These are phyloP conservation scores for Epinotia brunnichana DNA, from an alignment of 2,888 invertebrate genomes.

Conservation along the genomic window DNA sequence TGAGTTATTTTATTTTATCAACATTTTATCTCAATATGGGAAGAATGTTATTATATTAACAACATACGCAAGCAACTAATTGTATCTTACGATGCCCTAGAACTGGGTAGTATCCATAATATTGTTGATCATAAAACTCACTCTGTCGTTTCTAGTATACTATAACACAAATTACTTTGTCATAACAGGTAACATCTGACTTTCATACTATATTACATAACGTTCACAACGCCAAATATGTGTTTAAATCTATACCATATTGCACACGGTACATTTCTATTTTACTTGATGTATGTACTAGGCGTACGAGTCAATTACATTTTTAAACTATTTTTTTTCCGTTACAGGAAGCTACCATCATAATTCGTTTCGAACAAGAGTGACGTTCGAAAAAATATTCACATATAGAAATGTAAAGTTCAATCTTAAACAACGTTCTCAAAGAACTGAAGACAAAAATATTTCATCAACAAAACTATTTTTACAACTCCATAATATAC, in stretches of 20 bases:
- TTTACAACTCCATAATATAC: slow-evolving; percentile 75
- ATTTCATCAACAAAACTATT: slow-evolving; percentile 65
- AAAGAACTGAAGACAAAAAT: slow-evolving; percentile 63
- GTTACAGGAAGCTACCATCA: slow-evolving; percentile 73
- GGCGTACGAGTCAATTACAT: slow-evolving; percentile 68
- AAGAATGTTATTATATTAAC: too few relatives aligned
- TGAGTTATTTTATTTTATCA: not conserved
- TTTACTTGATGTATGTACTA: slow-evolving; percentile 71
- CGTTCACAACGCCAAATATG: slow-evolving; percentile 83
- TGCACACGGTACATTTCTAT: slow-evolving; percentile 80
- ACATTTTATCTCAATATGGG: not conserved
- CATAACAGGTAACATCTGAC: slow-evolving; percentile 84
- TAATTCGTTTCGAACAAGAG: slow-evolving; percentile 67
- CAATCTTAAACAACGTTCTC: slow-evolving; percentile 63
- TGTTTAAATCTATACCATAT: slow-evolving; percentile 82
- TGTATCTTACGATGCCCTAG: not conserved
- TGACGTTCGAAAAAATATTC: slow-evolving; percentile 63
- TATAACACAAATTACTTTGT: slow-evolving; percentile 82
- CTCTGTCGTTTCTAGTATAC: slow-evolving; percentile 50
- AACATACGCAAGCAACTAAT: not conserved
- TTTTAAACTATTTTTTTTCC: slow-evolving; percentile 69
- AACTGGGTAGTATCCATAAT: not conserved
- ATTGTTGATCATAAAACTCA: slow-evolving; percentile 37
- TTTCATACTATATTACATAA: slow-evolving; percentile 82
- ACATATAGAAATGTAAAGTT: slow-evolving; percentile 65